Conservation (phyloP, 2,797 vertebrate species). For the Urocyon cinereoargenteus region DNA sequence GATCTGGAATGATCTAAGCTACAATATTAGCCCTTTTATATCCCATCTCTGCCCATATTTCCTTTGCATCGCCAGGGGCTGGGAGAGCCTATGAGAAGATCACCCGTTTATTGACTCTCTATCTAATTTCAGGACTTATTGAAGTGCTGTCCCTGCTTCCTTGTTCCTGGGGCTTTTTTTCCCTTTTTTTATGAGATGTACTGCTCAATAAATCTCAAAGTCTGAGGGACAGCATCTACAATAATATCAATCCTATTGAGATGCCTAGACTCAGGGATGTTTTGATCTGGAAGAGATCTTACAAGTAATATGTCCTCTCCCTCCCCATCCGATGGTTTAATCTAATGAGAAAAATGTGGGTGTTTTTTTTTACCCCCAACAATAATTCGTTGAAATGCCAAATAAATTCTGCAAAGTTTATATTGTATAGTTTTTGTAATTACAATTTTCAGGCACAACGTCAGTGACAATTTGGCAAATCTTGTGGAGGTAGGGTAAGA, state of each 20-base stretch:
- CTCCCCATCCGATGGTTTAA: not conserved
- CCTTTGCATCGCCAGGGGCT: not conserved
- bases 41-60: not conserved
- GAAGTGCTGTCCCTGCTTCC: slow-evolving; percentile 33
- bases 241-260: not conserved
- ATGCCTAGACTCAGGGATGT: not conserved
- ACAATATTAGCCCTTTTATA: not conserved
- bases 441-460: not conserved
- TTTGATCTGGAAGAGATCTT: slow-evolving; percentile 11
- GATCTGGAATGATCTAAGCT: slow-evolving; percentile 1
- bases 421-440: not conserved
- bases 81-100: not conserved
- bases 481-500: not conserved
- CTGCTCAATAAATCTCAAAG: slow-evolving; percentile 58
- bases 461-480: not conserved
- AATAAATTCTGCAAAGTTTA: slow-evolving; percentile 29
- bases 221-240: not conserved
- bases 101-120: slow-evolving; percentile 39
- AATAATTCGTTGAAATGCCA: not conserved
- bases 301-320: slow-evolving; percentile 4
- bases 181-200: slow-evolving; percentile 38
- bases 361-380: not conserved
- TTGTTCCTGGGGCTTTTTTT: not conserved
- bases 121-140: slow-evolving; percentile 70
- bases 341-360: slow-evolving; percentile 28